Evolutionary conservation across 2,888 invertebrate genomes (phyloP).

Genomic region (Antitype chi): DNA sequence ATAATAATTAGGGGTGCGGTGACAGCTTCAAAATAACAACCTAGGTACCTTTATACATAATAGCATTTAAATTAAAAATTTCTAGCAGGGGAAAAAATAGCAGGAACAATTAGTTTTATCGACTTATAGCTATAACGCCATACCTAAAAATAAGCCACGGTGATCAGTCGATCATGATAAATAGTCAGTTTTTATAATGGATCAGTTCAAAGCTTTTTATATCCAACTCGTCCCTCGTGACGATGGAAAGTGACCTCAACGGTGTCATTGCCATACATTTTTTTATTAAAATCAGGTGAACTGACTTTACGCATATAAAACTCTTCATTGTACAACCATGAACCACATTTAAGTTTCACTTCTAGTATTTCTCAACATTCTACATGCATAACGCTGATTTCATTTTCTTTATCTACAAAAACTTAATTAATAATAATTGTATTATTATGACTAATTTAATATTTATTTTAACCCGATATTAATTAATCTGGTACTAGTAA

Average conservation of each 20-base stretch:
- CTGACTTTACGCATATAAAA: slow-evolving; percentile 69
- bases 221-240: slow-evolving; percentile 58
- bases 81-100: background rate
- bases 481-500: background rate
- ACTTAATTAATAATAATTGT: background rate
- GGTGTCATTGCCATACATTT: slow-evolving; percentile 75
- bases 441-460: background rate
- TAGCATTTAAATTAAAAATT: background rate
- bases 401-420: slow-evolving; percentile 32
- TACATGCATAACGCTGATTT: slow-evolving; percentile 11
- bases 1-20: no score
- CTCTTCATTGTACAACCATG: slow-evolving; percentile 73
- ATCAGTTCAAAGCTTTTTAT: slow-evolving; percentile 47
- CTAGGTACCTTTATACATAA: no score
- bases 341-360: slow-evolving; percentile 74
- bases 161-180: slow-evolving; percentile 28
- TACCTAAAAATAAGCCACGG: background rate
- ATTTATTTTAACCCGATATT: background rate
- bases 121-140: background rate
- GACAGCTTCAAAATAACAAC: background rate
- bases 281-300: slow-evolving; percentile 64
- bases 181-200: slow-evolving; percentile 22
- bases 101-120: background rate
- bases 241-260: slow-evolving; percentile 71
- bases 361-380: slow-evolving; percentile 45